These are phyloP conservation scores for Drosophila prolongata DNA, from an alignment of 2,888 invertebrate species.

Conservation along the genomic window DNA sequence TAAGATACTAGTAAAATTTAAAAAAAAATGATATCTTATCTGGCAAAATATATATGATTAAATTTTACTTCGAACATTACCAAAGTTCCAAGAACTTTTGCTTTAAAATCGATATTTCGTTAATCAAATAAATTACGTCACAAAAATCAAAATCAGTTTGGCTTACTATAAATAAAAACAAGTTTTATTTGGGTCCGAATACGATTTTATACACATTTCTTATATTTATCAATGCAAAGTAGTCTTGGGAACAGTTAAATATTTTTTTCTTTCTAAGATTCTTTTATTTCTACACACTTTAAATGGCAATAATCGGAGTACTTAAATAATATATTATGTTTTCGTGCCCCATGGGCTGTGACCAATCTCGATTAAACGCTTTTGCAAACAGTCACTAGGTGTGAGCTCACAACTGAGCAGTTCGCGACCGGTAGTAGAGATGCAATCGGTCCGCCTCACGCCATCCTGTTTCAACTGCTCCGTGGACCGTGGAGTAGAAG, in stretches of 20 bases:
- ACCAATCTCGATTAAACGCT: constrained; percentile 2
- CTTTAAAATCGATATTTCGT: no score
- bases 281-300: no score
- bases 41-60: not conserved
- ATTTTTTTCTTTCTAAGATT: not conserved
- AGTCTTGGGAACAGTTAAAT: no score
- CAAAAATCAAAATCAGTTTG: no score
- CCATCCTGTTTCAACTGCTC: constrained; percentile 90
- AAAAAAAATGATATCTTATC: not conserved
- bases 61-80: not conserved
- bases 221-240: no score
- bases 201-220: no score
- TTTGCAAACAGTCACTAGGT: not conserved
- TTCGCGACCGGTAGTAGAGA: constrained; percentile 69
- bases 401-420: constrained; percentile 62
- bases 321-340: not conserved
- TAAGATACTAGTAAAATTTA: not conserved
- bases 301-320: no score
- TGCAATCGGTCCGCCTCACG: constrained; percentile 89
- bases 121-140: no score
- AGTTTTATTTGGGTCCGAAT: no score
- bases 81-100: not conserved
- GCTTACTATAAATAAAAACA: no score
- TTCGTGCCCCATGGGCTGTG: not conserved
- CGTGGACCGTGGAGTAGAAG: constrained; percentile 89